Conservation (phyloP, 2,888 invertebrate species). For the Leptopilina syphax region DNA sequence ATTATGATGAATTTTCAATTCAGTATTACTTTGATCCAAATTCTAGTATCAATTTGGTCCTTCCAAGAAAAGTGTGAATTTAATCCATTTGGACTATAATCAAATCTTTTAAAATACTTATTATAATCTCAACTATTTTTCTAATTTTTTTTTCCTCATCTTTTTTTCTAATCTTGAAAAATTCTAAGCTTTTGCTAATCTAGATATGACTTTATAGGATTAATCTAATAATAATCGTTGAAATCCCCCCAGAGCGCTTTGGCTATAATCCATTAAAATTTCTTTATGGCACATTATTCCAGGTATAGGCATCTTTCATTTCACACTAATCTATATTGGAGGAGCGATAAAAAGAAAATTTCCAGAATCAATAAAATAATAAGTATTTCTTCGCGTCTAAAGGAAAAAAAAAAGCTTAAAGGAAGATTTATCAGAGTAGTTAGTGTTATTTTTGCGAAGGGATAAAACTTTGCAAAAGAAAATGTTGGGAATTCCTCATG, state of each 20-base stretch:
- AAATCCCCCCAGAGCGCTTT: not conserved
- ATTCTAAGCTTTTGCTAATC: too few species aligned
- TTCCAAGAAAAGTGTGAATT: too few species aligned
- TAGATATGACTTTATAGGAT: too few species aligned
- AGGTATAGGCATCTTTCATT: not conserved
- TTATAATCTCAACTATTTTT: too few species aligned
- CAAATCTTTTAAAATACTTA: too few species aligned
- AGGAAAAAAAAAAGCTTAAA: not conserved
- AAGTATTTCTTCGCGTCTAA: slow-evolving; percentile 3
- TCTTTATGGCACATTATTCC: not conserved
- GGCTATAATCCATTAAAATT: not conserved
- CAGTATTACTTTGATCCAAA: too few species aligned
- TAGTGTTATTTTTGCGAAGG: not conserved
- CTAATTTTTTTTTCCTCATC: too few species aligned
- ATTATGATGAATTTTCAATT: too few species aligned
- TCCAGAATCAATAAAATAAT: slow-evolving; percentile 8
- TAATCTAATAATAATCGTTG: too few species aligned
- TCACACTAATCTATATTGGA: not conserved
- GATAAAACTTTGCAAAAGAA: slow-evolving; percentile 9
- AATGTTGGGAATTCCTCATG: slow-evolving; percentile 17
- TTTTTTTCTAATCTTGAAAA: too few species aligned
- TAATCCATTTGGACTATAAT: too few species aligned
- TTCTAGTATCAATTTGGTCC: too few species aligned
- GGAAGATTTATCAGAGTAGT: slow-evolving; percentile 15
- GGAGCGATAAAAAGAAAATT: slow-evolving; percentile 7